Evolutionary conservation across 1,140 invertebrate genomes (phyloP).

Genomic region (Dreissena rostriformis): DNA sequence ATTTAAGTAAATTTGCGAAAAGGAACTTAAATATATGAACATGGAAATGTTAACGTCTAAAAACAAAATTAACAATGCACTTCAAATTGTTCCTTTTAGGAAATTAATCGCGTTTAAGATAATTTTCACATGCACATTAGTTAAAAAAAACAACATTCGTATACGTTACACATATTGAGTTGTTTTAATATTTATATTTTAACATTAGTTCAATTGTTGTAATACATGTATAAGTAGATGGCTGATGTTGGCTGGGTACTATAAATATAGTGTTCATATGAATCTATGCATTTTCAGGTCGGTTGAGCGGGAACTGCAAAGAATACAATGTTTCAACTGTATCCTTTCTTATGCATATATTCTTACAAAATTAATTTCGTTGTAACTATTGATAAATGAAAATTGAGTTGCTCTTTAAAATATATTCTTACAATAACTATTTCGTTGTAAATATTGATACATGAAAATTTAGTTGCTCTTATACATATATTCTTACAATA

Average conservation of each 20-base stretch:
- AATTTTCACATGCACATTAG: neutral
- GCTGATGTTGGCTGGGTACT: no score
- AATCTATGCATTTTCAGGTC: conserved; percentile 25
- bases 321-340: conserved; percentile 54
- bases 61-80: neutral
- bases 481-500: neutral
- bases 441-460: no score
- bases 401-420: neutral
- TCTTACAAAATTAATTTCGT: no score
- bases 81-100: neutral
- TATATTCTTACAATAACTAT: no score
- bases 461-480: no score
- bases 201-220: neutral
- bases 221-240: no score
- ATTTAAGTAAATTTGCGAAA: no score
- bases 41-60: no score
- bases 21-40: no score
- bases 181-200: neutral
- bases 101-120: neutral
- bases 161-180: neutral
- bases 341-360: conserved; percentile 25
- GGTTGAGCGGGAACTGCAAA: conserved; percentile 45
- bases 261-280: neutral
- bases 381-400: neutral
- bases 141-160: neutral